phyloP scores from a whole-genome alignment of 2,888 invertebrate species.

The Drosophila dives region DNA sequence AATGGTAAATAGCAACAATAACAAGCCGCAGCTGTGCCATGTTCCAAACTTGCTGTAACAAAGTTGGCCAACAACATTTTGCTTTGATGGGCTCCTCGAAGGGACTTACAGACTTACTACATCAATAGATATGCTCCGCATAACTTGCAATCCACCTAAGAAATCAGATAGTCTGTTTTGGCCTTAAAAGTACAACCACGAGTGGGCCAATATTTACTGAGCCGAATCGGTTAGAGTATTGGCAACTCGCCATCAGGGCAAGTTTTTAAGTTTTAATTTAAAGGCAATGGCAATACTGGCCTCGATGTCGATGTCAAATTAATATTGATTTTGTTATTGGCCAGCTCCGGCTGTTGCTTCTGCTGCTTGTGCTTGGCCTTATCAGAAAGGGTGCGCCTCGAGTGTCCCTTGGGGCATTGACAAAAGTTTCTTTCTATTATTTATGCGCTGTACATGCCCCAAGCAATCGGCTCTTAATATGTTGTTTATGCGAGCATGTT shows the following conservation, averaged over 20 bases:
- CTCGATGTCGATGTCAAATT: constrained; percentile 50
- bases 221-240: constrained; percentile 29
- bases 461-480: constrained; percentile 45
- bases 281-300: constrained; percentile 27
- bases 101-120: not conserved
- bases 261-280: constrained; percentile 23
- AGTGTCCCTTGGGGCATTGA: constrained; percentile 74
- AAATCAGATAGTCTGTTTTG: not conserved
- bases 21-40: constrained; percentile 62
- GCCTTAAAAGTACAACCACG: not conserved
- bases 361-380: constrained; percentile 17
- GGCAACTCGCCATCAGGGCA: constrained; percentile 6
- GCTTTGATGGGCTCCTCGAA: constrained; percentile 59
- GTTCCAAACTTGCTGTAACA: constrained; percentile 44
- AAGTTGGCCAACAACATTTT: constrained; percentile 70
- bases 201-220: not conserved
- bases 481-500: constrained; percentile 49
- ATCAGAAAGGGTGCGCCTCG: constrained; percentile 66
- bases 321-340: constrained; percentile 73
- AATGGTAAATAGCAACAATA: constrained; percentile 77
- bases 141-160: not conserved
- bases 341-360: constrained; percentile 19
- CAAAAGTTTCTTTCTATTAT: constrained; percentile 74
- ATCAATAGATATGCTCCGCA: constrained; percentile 4
- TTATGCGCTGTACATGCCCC: constrained; percentile 56